Conservation (phyloP, 2,113 vertebrate species). For the Muscicapa adusta region DNA sequence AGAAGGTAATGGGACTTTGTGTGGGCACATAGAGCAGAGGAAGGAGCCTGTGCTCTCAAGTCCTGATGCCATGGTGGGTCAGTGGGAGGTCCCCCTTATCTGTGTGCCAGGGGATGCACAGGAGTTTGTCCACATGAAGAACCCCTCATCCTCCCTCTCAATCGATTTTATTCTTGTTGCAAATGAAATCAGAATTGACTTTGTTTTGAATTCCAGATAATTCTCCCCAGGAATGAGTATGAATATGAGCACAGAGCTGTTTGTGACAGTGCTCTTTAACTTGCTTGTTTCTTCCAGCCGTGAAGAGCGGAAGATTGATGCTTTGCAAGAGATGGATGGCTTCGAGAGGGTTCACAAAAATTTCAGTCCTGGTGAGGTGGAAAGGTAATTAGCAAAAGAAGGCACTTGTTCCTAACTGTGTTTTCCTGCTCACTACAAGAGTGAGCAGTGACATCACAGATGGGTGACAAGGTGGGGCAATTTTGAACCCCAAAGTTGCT, state of each 20-base stretch:
- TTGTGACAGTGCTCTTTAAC: background rate
- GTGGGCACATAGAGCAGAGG: background rate
- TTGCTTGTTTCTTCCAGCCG: constrained; percentile 28
- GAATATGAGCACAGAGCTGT: background rate
- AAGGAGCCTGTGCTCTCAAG: background rate
- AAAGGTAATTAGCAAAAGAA: constrained; percentile 42
- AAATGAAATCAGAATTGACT: background rate
- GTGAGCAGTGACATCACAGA: background rate
- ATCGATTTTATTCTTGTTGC: background rate
- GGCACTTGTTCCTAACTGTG: background rate
- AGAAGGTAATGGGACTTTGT: background rate
- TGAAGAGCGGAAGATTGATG: background rate
- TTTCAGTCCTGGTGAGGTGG: background rate
- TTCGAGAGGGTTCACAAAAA: background rate
- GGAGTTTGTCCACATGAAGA: background rate
- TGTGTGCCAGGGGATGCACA: no score
- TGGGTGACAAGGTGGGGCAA: background rate
- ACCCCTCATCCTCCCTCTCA: background rate
- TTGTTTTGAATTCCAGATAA: background rate
- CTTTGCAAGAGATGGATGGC: background rate
- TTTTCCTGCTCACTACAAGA: background rate
- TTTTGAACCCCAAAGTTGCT: background rate
- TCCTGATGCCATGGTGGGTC: background rate
- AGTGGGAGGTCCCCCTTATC: background rate
- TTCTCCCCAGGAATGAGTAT: background rate